phyloP scores from a whole-genome alignment of 1,140 invertebrate species.

The Belonocnema kinseyi region DNA sequence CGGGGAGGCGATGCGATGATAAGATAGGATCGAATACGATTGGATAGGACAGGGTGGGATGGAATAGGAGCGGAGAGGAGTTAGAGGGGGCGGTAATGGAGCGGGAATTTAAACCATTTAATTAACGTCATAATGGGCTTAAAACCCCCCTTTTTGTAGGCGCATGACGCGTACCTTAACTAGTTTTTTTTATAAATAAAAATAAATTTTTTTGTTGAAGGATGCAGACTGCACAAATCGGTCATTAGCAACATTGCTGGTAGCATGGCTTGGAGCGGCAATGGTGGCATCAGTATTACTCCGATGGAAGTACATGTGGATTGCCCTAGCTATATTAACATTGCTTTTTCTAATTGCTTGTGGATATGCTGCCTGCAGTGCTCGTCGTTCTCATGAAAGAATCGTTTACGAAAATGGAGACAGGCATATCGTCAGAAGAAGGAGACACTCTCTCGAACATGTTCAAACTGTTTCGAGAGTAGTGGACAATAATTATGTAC shows the following conservation, averaged over 20 bases:
- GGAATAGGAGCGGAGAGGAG: too few species aligned
- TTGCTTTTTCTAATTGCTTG: constrained; percentile 62
- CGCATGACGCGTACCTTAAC: background rate
- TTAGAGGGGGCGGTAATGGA: too few species aligned
- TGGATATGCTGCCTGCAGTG: constrained; percentile 57
- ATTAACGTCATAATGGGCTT: too few species aligned
- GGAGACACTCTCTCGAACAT: constrained; percentile 34
- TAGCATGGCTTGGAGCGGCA: constrained; percentile 62
- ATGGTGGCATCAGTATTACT: constrained; percentile 62
- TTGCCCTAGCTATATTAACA: constrained; percentile 61
- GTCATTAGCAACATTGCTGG: constrained; percentile 60
- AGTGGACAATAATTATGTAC: constrained; percentile 52
- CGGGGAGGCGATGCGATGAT: too few species aligned
- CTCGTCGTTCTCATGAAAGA: constrained; percentile 41
- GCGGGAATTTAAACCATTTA: too few species aligned
- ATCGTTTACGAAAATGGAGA: constrained; percentile 33
- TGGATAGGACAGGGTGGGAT: too few species aligned
- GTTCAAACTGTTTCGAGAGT: constrained; percentile 55
- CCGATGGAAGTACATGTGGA: constrained; percentile 66
- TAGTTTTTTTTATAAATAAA: background rate
- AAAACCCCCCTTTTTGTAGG: too few species aligned
- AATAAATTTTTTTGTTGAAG: constrained; percentile 39
- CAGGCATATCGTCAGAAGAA: constrained; percentile 36
- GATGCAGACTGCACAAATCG: constrained; percentile 57
- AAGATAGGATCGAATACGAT: too few species aligned